Conservation (phyloP, 2,113 vertebrate genomes). For the Istiophorus platypterus region DNA sequence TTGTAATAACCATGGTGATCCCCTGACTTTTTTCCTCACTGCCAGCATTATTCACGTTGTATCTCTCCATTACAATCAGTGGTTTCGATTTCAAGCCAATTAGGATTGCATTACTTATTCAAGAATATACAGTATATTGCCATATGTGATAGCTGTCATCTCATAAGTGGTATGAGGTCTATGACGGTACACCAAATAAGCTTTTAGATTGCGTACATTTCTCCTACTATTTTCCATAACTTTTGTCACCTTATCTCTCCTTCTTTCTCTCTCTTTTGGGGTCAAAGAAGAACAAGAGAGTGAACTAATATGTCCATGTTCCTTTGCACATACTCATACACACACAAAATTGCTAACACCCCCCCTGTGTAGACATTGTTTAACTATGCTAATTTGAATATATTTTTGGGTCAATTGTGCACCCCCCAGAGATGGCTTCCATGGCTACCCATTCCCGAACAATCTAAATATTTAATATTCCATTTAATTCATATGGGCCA, state of each 20-base stretch:
- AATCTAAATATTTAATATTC: slow-evolving; percentile 87
- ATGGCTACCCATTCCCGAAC: slow-evolving; percentile 82
- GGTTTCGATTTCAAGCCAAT: not conserved
- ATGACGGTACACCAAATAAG: not conserved
- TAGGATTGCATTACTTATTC: not conserved
- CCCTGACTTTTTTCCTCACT: not conserved
- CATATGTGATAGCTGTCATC: not conserved
- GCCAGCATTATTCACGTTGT: not conserved
- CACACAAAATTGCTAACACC: slow-evolving; percentile 35
- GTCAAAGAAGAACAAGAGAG: slow-evolving; percentile 51
- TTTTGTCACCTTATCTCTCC: not conserved
- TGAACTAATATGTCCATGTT: slow-evolving; percentile 48
- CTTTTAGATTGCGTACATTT: not conserved
- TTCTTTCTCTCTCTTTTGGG: slow-evolving; percentile 13
- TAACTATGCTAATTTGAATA: slow-evolving; percentile 86
- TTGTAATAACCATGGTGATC: not conserved
- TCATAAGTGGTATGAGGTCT: not conserved
- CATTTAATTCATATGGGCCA: slow-evolving; percentile 85
- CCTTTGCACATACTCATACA: slow-evolving; percentile 16
- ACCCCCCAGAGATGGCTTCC: slow-evolving; percentile 79
- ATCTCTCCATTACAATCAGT: not conserved
- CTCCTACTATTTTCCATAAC: not conserved
- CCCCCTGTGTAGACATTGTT: slow-evolving; percentile 75
- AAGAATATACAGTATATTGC: not conserved
- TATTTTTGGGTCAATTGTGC: slow-evolving; percentile 85